Conservation (phyloP, 2,797 vertebrate genomes). For the Silurus lanzhouensis region DNA sequence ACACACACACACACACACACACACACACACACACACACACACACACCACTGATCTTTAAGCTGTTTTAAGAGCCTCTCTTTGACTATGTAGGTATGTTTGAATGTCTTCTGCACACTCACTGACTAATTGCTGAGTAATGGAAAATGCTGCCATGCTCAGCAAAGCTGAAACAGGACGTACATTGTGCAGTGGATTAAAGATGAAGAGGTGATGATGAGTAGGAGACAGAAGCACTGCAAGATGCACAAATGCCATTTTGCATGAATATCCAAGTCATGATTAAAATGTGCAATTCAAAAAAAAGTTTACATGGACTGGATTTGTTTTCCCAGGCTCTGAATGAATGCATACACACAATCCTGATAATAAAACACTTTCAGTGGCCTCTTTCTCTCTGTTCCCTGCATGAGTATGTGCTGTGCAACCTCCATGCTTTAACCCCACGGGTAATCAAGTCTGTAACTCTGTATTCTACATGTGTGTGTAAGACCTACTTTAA, state of each 20-base stretch:
- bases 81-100: neutral
- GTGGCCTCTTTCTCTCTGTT: neutral
- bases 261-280: neutral
- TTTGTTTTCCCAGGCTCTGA: neutral
- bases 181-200: neutral
- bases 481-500: conserved; percentile 2
- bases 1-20: neutral
- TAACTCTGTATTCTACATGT: neutral
- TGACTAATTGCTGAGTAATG: conserved; percentile 27
- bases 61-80: neutral
- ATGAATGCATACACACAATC: neutral
- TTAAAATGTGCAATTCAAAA: neutral
- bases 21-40: conserved; percentile 4
- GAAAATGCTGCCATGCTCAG: conserved; percentile 33
- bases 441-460: conserved; percentile 11
- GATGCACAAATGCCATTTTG: neutral
- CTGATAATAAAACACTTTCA: neutral
- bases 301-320: neutral
- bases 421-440: neutral
- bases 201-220: conserved; percentile 1
- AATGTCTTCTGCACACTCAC: neutral
- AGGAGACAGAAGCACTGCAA: neutral
- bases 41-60: neutral
- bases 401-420: conserved; percentile 3
- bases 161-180: neutral